phyloP scores from a whole-genome alignment of 2,797 vertebrate species.

The Betta splendens region DNA sequence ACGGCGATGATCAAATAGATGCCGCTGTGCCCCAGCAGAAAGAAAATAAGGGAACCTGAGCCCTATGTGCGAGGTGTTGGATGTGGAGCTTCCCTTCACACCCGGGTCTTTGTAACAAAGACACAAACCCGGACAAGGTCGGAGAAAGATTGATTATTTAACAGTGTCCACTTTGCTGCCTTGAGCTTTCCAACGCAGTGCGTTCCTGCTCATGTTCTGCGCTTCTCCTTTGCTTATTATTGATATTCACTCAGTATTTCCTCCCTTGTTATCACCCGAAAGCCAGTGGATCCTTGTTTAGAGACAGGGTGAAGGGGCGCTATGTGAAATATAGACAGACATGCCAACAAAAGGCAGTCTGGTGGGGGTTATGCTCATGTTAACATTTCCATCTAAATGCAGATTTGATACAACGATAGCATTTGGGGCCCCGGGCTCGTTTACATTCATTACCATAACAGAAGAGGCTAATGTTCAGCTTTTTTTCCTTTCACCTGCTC shows the following conservation, averaged over 20 bases:
- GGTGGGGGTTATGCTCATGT: constrained; percentile 66
- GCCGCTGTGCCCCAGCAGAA: constrained; percentile 44
- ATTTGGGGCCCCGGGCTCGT: constrained; percentile 34
- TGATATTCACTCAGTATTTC: no score
- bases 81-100: constrained; percentile 23
- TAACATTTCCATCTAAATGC: constrained; percentile 84
- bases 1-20: constrained; percentile 33
- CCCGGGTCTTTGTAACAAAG: constrained; percentile 18
- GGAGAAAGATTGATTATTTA: constrained; percentile 31
- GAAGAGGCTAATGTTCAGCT: constrained; percentile 38
- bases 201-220: neutral
- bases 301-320: constrained; percentile 34
- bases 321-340: constrained; percentile 58
- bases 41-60: constrained; percentile 38
- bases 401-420: constrained; percentile 73
- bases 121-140: constrained; percentile 30
- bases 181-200: neutral
- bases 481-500: constrained; percentile 30
- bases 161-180: neutral
- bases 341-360: constrained; percentile 72
- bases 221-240: no score
- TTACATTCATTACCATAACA: constrained; percentile 72
- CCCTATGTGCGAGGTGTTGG: constrained; percentile 19
- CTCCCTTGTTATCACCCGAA: constrained; percentile 27
- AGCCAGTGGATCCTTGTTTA: constrained; percentile 45